A percentile compares a stretch with the other conserved stretches of the same genome.
phyloP scores from a whole-genome alignment of 2,888 invertebrate species.

The Cryptophagus acutangulus region DNA sequence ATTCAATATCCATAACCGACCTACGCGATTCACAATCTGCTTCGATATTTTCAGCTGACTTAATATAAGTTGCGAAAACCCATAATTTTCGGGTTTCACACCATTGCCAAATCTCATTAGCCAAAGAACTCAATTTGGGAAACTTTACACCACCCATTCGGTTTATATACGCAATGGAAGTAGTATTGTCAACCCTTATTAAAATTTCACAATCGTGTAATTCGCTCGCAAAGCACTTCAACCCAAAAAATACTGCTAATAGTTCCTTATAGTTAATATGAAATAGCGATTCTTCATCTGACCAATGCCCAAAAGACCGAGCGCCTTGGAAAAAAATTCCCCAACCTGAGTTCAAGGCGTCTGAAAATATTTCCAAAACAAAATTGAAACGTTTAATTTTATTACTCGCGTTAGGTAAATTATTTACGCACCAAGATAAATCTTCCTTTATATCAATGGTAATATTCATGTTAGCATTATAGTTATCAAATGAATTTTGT shows the following conservation, averaged over 20 bases:
- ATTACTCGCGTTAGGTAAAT: constrained; percentile 8
- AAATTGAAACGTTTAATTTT: constrained; percentile 13
- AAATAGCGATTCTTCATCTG: constrained; percentile 10
- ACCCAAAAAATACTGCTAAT: constrained; percentile 21
- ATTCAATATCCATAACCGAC: constrained; percentile 1
- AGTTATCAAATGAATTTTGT: constrained; percentile 11
- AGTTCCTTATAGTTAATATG: constrained; percentile 29
- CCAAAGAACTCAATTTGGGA: constrained; percentile 16
- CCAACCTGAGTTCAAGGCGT: constrained; percentile 26
- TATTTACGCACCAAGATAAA: constrained; percentile 28
- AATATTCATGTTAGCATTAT: constrained; percentile 18
- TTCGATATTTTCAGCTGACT: constrained; percentile 16
- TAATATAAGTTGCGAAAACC: constrained; percentile 19
- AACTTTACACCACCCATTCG: constrained; percentile 19
- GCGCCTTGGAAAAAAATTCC: constrained; percentile 19
- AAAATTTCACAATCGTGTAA: constrained; percentile 15
- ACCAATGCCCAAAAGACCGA: constrained; percentile 20
- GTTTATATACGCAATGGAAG: constrained; percentile 19
- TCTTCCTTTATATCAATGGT: constrained; percentile 16
- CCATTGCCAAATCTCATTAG: constrained; percentile 22
- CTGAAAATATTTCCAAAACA: constrained; percentile 21
- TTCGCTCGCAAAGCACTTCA: constrained; percentile 24
- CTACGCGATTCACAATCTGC: constrained; percentile 23
- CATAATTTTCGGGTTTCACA: constrained; percentile 22
- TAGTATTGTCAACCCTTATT: constrained; percentile 20